Conservation (phyloP, 2,888 invertebrate genomes). For the Nomada goodeniana region DNA sequence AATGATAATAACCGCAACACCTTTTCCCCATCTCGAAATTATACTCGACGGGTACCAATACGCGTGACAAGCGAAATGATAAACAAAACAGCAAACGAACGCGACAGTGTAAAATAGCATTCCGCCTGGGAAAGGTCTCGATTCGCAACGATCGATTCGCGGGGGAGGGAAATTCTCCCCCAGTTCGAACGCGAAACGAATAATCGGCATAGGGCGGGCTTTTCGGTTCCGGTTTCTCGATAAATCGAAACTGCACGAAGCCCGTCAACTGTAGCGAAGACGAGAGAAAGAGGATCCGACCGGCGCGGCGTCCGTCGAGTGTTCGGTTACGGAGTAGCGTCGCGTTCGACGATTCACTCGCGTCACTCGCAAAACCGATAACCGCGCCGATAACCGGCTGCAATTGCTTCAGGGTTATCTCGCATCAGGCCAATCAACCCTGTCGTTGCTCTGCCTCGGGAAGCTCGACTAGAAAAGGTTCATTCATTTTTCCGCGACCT, state of each 20-base stretch:
- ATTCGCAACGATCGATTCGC: slow-evolving; percentile 39
- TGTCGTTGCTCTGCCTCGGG: slow-evolving; percentile 41
- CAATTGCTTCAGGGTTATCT: slow-evolving; percentile 84
- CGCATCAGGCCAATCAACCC: slow-evolving; percentile 83
- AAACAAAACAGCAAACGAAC: no score
- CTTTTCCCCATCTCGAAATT: no score
- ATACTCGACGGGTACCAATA: no score
- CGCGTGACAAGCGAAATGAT: no score
- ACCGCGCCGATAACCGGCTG: slow-evolving; percentile 82
- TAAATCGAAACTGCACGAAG: slow-evolving; percentile 82
- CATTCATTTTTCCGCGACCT: slow-evolving; percentile 40
- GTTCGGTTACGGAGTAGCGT: slow-evolving; percentile 69
- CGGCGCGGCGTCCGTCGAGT: slow-evolving; percentile 55
- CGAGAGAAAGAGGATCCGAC: slow-evolving; percentile 82
- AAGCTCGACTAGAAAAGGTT: slow-evolving; percentile 44
- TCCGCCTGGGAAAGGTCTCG: not conserved
- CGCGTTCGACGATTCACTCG: slow-evolving; percentile 70
- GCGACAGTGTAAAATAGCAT: no score
- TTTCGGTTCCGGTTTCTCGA: slow-evolving; percentile 83
- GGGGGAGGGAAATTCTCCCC: slow-evolving; percentile 20
- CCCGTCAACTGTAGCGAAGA: slow-evolving; percentile 73
- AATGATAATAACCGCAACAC: no score
- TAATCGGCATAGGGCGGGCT: slow-evolving; percentile 69
- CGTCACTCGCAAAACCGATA: slow-evolving; percentile 77
- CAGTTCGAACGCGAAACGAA: slow-evolving; percentile 50